Base-by-base conservation (phyloP, 2,888 invertebrate genomes). In the Pomacea canaliculata region DNA sequence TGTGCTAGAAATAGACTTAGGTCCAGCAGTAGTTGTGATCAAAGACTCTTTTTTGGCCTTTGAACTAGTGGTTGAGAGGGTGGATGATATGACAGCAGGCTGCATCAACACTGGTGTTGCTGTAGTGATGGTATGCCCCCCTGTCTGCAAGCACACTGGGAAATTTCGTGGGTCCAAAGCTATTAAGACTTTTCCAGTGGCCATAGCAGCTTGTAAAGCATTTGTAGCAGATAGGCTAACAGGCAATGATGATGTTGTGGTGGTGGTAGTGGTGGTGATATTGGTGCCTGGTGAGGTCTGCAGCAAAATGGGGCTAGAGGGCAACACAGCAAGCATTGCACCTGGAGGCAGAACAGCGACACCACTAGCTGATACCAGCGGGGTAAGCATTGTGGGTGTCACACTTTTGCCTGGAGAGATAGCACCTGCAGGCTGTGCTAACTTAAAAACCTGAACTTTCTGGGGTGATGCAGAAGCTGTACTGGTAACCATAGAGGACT, bases 311-410 rank as follows among this genome's bases (percentile, higher is more conserved):
- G 70, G 70, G n/a, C n/a, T 27, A 16, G 23, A 62, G 13, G 70
- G 75, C 23, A 76, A 49, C 7, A 76, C 67, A 13, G 66, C 66
- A 23, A 70, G 48, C 13, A 63, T 19, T 12, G 70, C 27, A 7
- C 71, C 76, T 60, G 76, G 63, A n/a, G 72, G 62, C 66, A 69
- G 48, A 37, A 71, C 49, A 13, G 76, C 37, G 37, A 71, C 7
- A 46, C 70, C 48, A 37, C 23, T 46, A 7, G n/a, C 59, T 23
- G 62, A 37, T 19, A 67, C 37, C 2, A 73, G 73, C 5, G 27
- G 62, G 16, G 66, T 49, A 60, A 62, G 18, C 59, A 70, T 5
- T 27, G 60, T 10, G 16, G 62, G n/a, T 27, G 68, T 12, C 7
- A 63, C 63, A 63, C 10, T 19, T 63, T 63, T 63, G 27, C 63